Conservation (phyloP, 2,797 vertebrate genomes). For the Myripristis jacobus region DNA sequence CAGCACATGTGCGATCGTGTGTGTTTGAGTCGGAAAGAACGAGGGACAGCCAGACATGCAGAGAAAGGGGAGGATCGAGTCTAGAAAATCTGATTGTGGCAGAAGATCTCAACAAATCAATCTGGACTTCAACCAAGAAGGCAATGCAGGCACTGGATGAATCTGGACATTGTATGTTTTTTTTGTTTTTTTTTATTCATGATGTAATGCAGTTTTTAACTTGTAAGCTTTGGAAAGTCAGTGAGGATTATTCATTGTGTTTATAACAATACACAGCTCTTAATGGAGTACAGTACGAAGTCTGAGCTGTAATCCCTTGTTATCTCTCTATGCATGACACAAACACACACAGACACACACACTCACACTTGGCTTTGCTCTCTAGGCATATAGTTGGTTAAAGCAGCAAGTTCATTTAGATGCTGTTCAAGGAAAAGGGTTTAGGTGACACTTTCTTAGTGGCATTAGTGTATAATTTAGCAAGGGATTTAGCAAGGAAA, state of each 20-base stretch:
- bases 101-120: conserved; percentile 26
- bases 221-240: conserved; percentile 46
- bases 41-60: conserved; percentile 18
- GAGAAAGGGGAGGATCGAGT: neutral
- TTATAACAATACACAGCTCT: conserved; percentile 67
- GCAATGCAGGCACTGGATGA: too few relatives aligned
- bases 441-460: conserved; percentile 5
- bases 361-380: conserved; percentile 2
- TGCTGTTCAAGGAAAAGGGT: conserved; percentile 26
- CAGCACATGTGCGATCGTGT: conserved; percentile 4
- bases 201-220: conserved; percentile 26
- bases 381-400: conserved; percentile 12
- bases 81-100: neutral
- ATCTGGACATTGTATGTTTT: conserved; percentile 41
- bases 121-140: too few relatives aligned
- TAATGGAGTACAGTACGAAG: conserved; percentile 53
- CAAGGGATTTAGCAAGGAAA: conserved; percentile 38
- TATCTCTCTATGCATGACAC: conserved; percentile 69
- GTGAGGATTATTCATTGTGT: conserved; percentile 72
- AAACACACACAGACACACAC: conserved; percentile 21
- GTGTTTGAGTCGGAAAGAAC: conserved; percentile 20
- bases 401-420: neutral
- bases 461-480: conserved; percentile 32
- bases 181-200: conserved; percentile 33
- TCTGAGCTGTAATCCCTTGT: conserved; percentile 74